Percentiles rank a stretch among this genome's conserved stretches.
Evolutionary conservation across 2,888 invertebrate genomes (phyloP).

Genomic region (Stegana nigrithorax): DNA sequence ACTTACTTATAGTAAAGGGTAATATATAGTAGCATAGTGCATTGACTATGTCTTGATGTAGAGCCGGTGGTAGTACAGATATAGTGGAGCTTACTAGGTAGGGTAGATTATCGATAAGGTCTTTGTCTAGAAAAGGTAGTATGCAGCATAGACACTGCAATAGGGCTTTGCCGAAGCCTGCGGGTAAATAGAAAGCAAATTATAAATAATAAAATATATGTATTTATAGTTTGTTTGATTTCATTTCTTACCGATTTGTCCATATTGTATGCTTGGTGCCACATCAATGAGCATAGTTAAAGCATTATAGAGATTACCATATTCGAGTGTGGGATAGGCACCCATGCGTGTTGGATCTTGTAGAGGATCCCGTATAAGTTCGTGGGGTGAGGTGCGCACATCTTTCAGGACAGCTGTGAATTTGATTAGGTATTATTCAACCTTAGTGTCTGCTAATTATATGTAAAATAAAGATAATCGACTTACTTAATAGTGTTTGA

Average conservation of each 20-base stretch:
- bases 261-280: constrained; percentile 91
- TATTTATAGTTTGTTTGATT: background rate
- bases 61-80: constrained; percentile 87
- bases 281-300: constrained; percentile 85
- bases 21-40: constrained; percentile 94
- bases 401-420: constrained; percentile 91
- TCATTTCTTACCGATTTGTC: constrained; percentile 77
- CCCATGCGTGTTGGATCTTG: constrained; percentile 88
- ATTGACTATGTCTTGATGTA: constrained; percentile 96
- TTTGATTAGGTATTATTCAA: background rate
- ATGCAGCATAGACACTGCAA: constrained; percentile 94
- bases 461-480: background rate
- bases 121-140: constrained; percentile 95
- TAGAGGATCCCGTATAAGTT: constrained; percentile 88
- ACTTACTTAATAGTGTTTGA: constrained; percentile 93
- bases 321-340: constrained; percentile 96
- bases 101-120: constrained; percentile 94
- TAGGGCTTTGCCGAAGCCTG: constrained; percentile 93
- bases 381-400: constrained; percentile 91
- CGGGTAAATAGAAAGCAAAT: too few species aligned
- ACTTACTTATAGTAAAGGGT: constrained; percentile 94
- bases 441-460: background rate
- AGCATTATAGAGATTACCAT: constrained; percentile 94
- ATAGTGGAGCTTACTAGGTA: constrained; percentile 94
- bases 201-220: too few species aligned